Conservation (phyloP, 64 coral and sea anemone species). For the Montipora efflorescens region DNA sequence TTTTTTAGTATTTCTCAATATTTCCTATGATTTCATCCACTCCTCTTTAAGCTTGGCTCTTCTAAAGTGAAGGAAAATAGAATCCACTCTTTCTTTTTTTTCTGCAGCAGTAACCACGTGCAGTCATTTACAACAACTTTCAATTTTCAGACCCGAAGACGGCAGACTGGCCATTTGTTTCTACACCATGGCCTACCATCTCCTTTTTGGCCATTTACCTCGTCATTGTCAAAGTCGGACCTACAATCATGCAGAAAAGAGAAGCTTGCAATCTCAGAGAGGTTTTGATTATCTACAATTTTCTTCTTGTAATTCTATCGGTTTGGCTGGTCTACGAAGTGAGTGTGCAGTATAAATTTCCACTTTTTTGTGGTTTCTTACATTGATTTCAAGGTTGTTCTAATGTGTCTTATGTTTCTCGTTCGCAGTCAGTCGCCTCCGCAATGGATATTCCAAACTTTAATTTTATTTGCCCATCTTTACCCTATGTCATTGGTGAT, state of each 20-base stretch:
- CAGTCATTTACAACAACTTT: no score
- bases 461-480: slow-evolving; percentile 80
- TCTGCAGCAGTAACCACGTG: no score
- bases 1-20: no score
- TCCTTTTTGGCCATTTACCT: slow-evolving; percentile 78
- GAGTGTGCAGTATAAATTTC: neutral
- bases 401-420: neutral
- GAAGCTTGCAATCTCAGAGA: slow-evolving; percentile 68
- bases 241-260: slow-evolving; percentile 87
- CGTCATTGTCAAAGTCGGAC: slow-evolving; percentile 86
- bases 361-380: no score
- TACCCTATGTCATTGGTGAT: slow-evolving; percentile 77
- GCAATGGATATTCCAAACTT: slow-evolving; percentile 83
- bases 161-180: slow-evolving; percentile 79
- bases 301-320: slow-evolving; percentile 81
- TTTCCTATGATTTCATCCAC: no score
- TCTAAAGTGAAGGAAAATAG: no score
- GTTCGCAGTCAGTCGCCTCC: slow-evolving; percentile 80
- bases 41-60: no score
- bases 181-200: slow-evolving; percentile 85
- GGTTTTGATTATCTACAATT: slow-evolving; percentile 85
- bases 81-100: no score
- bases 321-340: slow-evolving; percentile 94
- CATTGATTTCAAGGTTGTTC: no score
- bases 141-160: slow-evolving; percentile 77